These are phyloP conservation scores for Poeciliopsis gracilis DNA, from an alignment of 2,797 vertebrate genomes.

Conservation along the genomic window DNA sequence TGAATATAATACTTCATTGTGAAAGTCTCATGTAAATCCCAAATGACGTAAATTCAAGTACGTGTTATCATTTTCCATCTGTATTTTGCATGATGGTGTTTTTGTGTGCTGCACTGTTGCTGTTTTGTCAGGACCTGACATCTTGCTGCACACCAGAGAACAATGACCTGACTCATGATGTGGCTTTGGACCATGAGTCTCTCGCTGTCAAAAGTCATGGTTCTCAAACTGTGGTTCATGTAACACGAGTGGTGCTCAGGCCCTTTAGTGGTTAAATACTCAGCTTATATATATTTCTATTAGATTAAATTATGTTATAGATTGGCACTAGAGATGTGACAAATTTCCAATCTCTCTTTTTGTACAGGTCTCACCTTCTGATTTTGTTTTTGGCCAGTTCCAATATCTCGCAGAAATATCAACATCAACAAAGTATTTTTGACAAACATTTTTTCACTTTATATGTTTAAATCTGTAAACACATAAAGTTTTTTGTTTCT, in stretches of 20 bases:
- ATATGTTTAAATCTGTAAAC: neutral
- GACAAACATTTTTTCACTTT: constrained; percentile 26
- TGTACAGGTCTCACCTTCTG: neutral
- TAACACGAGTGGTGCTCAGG: neutral
- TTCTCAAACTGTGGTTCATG: neutral
- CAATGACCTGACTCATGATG: neutral
- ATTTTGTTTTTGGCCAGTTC: neutral
- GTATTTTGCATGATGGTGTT: neutral
- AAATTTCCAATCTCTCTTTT: neutral
- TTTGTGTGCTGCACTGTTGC: neutral
- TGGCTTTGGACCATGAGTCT: neutral
- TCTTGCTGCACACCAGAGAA: too few species aligned
- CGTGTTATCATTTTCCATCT: neutral
- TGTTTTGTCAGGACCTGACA: neutral
- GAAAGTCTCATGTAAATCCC: neutral
- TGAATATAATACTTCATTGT: neutral
- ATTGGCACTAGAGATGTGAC: neutral
- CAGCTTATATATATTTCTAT: neutral
- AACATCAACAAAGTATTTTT: neutral
- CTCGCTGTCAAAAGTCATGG: neutral
- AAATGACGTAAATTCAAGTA: neutral
- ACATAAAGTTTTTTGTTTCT: constrained; percentile 6
- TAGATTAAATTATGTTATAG: neutral
- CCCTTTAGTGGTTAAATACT: neutral
- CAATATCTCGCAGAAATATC: neutral